These are phyloP conservation scores for Toxostoma redivivum DNA, from an alignment of 2,113 vertebrate species.

Conservation along the genomic window DNA sequence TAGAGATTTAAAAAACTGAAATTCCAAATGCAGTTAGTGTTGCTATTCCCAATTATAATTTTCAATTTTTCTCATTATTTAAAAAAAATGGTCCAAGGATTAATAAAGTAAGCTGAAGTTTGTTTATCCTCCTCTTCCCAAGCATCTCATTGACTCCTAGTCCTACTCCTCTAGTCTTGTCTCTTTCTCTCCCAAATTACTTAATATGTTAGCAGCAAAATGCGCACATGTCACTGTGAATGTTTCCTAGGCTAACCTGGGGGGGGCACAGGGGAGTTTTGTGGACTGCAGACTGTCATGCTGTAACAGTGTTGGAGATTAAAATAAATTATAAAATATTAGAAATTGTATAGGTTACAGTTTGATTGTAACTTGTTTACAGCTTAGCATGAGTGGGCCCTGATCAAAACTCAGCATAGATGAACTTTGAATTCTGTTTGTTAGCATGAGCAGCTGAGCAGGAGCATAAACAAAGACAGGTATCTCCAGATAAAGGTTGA, in stretches of 20 bases:
- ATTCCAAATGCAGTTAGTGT: neutral
- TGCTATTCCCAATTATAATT: neutral
- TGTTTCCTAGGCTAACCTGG: neutral
- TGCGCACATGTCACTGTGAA: neutral
- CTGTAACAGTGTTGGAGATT: neutral
- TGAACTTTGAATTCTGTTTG: neutral
- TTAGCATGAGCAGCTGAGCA: neutral
- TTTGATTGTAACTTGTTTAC: neutral
- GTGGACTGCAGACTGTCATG: neutral
- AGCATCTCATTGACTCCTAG: fast-evolving
- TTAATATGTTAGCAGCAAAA: neutral
- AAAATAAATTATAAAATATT: neutral
- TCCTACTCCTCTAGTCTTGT: neutral
- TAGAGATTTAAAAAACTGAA: neutral
- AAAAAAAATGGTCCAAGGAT: neutral
- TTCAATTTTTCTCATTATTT: neutral
- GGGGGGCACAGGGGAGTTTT: neutral
- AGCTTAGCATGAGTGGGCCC: neutral
- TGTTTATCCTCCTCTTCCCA: neutral
- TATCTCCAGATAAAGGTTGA: neutral
- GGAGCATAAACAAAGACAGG: fast-evolving
- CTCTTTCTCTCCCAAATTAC: neutral
- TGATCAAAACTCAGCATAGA: neutral
- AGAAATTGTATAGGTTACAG: neutral
- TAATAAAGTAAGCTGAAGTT: neutral